Conservation (phyloP, 2,797 vertebrate species). For the Siniperca obscura region DNA sequence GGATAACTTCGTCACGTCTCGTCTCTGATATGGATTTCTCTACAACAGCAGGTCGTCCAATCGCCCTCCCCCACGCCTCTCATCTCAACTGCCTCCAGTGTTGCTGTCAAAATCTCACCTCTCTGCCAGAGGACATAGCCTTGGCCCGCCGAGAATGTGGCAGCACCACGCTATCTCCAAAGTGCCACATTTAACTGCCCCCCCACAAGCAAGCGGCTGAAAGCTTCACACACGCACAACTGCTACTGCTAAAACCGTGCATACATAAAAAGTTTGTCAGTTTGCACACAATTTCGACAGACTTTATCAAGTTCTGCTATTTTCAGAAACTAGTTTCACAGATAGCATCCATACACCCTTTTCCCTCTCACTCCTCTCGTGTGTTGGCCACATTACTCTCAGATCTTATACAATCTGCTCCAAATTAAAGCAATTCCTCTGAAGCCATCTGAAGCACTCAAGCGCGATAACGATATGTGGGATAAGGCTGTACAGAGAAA, state of each 20-base stretch:
- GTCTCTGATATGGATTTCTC: slow-evolving; percentile 19
- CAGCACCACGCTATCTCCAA: slow-evolving; percentile 75
- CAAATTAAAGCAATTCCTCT: slow-evolving; percentile 22
- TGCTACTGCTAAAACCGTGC: neutral
- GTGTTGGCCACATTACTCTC: neutral
- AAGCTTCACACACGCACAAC: slow-evolving; percentile 30
- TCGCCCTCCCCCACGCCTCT: slow-evolving; percentile 22
- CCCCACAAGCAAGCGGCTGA: slow-evolving; percentile 15
- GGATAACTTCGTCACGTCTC: slow-evolving; percentile 27
- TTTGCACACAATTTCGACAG: neutral
- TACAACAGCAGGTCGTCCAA: slow-evolving; percentile 1
- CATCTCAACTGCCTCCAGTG: slow-evolving; percentile 72
- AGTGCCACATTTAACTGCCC: slow-evolving; percentile 53
- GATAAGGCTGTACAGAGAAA: neutral
- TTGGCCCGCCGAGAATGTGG: slow-evolving; percentile 81
- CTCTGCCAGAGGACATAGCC: slow-evolving; percentile 79
- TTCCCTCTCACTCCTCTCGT: neutral
- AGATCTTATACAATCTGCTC: slow-evolving; percentile 2
- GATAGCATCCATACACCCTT: neutral
- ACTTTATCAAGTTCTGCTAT: slow-evolving; percentile 6
- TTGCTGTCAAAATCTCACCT: slow-evolving; percentile 84
- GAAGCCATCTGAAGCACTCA: slow-evolving; percentile 34
- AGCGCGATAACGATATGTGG: neutral
- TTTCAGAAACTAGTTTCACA: slow-evolving; percentile 17
- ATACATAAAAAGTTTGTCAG: slow-evolving; percentile 7